These are phyloP conservation scores for Cirrhinus mrigala DNA, from an alignment of 2,797 vertebrate species.

Conservation along the genomic window DNA sequence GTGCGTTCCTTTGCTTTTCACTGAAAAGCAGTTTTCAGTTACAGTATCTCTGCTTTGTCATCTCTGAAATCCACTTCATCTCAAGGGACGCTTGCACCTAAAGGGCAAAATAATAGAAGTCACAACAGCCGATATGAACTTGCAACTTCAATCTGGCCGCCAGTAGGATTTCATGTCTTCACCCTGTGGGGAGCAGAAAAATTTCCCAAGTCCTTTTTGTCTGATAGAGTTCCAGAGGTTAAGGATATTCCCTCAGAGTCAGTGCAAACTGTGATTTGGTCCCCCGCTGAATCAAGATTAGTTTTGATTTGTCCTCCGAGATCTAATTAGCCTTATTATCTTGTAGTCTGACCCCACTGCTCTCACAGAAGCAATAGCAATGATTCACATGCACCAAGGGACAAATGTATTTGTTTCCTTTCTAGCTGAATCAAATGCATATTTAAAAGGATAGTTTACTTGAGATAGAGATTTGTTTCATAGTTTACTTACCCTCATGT, in stretches of 20 bases:
- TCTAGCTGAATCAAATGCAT: background rate
- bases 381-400: slow-evolving; percentile 12
- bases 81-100: slow-evolving; percentile 3
- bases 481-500: no score
- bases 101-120: slow-evolving; percentile 44
- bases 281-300: slow-evolving; percentile 35
- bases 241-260: slow-evolving; percentile 14
- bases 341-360: slow-evolving; percentile 8
- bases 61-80: slow-evolving; percentile 28
- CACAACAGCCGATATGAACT: slow-evolving; percentile 12
- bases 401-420: background rate
- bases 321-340: slow-evolving; percentile 53
- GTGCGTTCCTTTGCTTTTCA: slow-evolving; percentile 8
- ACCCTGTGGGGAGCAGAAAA: slow-evolving; percentile 14
- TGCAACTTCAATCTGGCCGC: slow-evolving; percentile 21
- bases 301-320: slow-evolving; percentile 38
- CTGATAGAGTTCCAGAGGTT: slow-evolving; percentile 19
- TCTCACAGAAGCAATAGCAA: slow-evolving; percentile 36
- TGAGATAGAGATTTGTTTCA: no score
- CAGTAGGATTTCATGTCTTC: slow-evolving; percentile 26
- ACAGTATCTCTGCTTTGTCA: slow-evolving; percentile 31
- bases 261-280: background rate
- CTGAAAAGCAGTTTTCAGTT: slow-evolving; percentile 19
- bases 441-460: background rate
- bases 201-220: background rate